These are phyloP conservation scores for Holothuria scabra DNA, from an alignment of 53 echinoderm and acorn worm species.

Conservation along the genomic window DNA sequence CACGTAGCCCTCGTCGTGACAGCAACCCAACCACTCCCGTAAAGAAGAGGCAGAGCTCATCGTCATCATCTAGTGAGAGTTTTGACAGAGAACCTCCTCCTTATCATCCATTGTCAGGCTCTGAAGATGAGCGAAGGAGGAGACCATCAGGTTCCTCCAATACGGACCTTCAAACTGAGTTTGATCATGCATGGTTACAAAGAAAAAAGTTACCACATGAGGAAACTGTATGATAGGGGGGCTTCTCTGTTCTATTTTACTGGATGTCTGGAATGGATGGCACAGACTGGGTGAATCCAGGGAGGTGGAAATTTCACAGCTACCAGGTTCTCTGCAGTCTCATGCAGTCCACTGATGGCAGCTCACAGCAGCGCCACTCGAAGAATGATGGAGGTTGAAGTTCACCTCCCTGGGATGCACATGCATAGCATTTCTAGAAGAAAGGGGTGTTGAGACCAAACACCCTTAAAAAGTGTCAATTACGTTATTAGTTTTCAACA, in stretches of 20 bases:
- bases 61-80: constrained; percentile 13
- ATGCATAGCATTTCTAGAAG: too few species aligned
- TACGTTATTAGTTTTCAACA: too few species aligned
- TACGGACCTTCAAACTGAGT: constrained; percentile 41
- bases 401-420: too few species aligned
- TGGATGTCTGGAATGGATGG: neutral
- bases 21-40: constrained; percentile 19
- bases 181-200: constrained; percentile 7
- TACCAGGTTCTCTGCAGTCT: too few species aligned
- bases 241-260: neutral
- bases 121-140: constrained; percentile 52
- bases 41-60: constrained; percentile 38
- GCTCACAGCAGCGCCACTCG: too few species aligned
- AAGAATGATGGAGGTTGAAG: too few species aligned
- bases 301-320: too few species aligned
- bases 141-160: constrained; percentile 69
- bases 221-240: neutral
- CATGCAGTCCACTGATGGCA: too few species aligned
- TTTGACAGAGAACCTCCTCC: constrained; percentile 24
- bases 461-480: too few species aligned
- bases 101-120: constrained; percentile 19
- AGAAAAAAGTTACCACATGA: neutral
- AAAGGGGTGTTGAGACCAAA: too few species aligned
- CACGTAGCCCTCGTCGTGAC: neutral
- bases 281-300: neutral